Conservation (phyloP, 2,113 vertebrate genomes). For the Bubo blakistoni region DNA sequence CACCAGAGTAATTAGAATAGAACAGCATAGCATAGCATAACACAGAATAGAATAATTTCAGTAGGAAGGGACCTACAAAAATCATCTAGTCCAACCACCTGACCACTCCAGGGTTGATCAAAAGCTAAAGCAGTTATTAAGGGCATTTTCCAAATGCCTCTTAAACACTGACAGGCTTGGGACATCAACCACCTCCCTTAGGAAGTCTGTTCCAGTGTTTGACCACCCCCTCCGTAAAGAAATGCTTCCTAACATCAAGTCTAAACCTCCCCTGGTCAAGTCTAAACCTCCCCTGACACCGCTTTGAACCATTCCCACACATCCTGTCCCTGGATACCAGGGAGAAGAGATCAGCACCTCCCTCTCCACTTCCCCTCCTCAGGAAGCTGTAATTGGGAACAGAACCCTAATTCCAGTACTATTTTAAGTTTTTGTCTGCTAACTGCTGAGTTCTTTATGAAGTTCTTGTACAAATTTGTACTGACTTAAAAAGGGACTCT, state of each 20-base stretch:
- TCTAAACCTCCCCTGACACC: rapidly evolving
- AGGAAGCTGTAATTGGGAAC: not conserved
- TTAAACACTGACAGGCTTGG: not conserved
- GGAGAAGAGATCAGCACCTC: not conserved
- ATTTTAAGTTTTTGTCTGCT: not conserved
- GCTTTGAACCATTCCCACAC: rapidly evolving
- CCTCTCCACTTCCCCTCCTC: not conserved
- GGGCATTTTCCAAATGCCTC: not conserved
- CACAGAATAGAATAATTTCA: not conserved
- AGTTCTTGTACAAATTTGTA: not conserved
- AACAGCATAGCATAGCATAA: not conserved
- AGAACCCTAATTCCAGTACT: not conserved
- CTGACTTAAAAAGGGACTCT: not conserved
- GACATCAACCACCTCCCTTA: not conserved
- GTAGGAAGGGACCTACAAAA: rapidly evolving
- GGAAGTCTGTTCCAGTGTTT: not conserved
- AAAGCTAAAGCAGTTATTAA: not conserved
- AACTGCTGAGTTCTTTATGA: not conserved
- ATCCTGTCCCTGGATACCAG: not conserved
- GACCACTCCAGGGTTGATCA: not conserved
- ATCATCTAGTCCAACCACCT: not conserved
- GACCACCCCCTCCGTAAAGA: not conserved
- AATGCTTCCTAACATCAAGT: not conserved
- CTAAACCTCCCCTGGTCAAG: not conserved
- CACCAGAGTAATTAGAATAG: not conserved